These are phyloP conservation scores for Astropecten irregularis DNA, from an alignment of 53 echinoderm and acorn worm genomes.

Conservation along the genomic window DNA sequence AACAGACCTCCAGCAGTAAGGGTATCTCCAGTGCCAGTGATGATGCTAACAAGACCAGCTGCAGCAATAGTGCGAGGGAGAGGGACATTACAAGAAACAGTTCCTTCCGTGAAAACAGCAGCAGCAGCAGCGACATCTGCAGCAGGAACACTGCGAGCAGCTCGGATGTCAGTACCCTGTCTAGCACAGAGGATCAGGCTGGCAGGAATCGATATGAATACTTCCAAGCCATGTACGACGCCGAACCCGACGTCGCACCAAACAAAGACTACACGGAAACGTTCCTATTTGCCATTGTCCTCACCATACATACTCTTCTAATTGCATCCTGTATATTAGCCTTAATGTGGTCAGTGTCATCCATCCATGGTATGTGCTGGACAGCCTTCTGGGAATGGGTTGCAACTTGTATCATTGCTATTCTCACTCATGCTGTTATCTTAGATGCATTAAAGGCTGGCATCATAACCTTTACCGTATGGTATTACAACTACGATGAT, in stretches of 20 bases:
- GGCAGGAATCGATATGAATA: not conserved
- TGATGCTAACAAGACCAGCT: too few species aligned
- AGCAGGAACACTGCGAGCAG: not conserved
- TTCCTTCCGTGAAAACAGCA: too few species aligned
- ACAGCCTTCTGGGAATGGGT: slow-evolving; percentile 31
- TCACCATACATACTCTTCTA: slow-evolving; percentile 12
- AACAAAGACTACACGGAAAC: not conserved
- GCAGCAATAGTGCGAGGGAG: too few species aligned
- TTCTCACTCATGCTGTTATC: slow-evolving; percentile 30
- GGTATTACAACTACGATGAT: not conserved
- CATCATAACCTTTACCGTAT: not conserved
- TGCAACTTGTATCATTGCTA: slow-evolving; percentile 28
- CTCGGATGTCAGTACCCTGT: not conserved
- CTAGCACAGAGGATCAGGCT: not conserved
- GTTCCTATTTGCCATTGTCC: not conserved
- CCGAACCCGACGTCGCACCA: not conserved
- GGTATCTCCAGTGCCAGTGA: not conserved
- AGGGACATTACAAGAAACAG: too few species aligned
- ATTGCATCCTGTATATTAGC: slow-evolving; percentile 2
- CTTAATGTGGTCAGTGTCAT: slow-evolving; percentile 16
- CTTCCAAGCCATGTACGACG: not conserved
- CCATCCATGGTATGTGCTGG: slow-evolving; percentile 23
- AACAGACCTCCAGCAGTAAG: not conserved
- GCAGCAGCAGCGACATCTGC: not conserved
- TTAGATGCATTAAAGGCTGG: slow-evolving; percentile 26